phyloP scores from a whole-genome alignment of 2,797 vertebrate species.

The Protosalanx chinensis region DNA sequence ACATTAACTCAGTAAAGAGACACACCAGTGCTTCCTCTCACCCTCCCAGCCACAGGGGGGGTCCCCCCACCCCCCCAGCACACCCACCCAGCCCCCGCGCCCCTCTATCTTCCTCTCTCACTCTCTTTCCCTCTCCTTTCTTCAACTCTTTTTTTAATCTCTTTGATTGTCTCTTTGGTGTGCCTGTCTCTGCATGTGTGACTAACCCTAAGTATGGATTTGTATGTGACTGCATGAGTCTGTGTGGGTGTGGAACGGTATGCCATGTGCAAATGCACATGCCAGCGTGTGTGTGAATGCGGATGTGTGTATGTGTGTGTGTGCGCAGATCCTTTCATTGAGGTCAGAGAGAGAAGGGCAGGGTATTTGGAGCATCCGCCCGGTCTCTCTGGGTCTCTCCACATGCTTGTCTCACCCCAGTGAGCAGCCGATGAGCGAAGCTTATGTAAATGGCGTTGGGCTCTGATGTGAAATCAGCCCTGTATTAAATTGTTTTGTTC shows the following conservation, averaged over 20 bases:
- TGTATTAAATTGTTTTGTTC: slow-evolving; percentile 78
- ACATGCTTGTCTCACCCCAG: slow-evolving; percentile 70
- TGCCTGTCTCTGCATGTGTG: slow-evolving; percentile 14
- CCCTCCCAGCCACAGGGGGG: slow-evolving; percentile 59
- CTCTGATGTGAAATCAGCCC: slow-evolving; percentile 75
- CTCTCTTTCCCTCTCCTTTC: slow-evolving; percentile 8
- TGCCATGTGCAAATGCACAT: slow-evolving; percentile 41
- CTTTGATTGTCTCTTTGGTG: slow-evolving; percentile 7
- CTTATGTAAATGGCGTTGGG: slow-evolving; percentile 72
- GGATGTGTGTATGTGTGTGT: neutral
- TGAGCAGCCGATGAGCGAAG: slow-evolving; percentile 72
- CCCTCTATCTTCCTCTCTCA: slow-evolving; percentile 7
- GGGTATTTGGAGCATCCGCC: slow-evolving; percentile 62
- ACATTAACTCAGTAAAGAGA: slow-evolving; percentile 73
- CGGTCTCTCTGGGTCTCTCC: slow-evolving; percentile 63
- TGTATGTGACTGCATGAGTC: slow-evolving; percentile 15
- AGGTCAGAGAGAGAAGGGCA: slow-evolving; percentile 62
- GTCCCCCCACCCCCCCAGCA: no score
- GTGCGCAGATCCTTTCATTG: slow-evolving; percentile 48
- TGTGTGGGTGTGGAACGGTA: slow-evolving; percentile 45
- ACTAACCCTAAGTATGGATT: slow-evolving; percentile 13
- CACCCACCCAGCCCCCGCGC: slow-evolving; percentile 24
- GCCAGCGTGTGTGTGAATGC: neutral
- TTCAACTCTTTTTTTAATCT: slow-evolving; percentile 6
- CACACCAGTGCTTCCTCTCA: slow-evolving; percentile 63